phyloP scores from a whole-genome alignment of 2,797 vertebrate genomes.

The Sciurus vulgaris region DNA sequence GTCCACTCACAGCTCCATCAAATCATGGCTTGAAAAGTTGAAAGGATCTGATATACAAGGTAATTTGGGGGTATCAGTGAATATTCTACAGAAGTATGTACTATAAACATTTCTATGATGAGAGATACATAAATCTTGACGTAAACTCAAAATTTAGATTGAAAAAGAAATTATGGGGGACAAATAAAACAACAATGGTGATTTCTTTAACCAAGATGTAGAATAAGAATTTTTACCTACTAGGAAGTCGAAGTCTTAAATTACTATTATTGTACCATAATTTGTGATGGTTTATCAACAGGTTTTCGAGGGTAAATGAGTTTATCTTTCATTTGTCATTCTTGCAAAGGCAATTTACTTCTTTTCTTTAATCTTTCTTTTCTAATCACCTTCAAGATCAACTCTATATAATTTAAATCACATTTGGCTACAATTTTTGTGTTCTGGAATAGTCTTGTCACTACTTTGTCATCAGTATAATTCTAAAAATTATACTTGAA shows the following conservation, averaged over 20 bases:
- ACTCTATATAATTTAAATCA: slow-evolving; percentile 28
- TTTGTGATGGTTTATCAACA: slow-evolving; percentile 60
- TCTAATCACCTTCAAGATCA: slow-evolving; percentile 63
- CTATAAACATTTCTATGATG: not conserved
- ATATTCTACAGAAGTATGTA: not conserved
- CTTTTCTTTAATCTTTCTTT: slow-evolving; percentile 59
- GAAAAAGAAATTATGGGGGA: not conserved
- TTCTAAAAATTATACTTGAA: slow-evolving; percentile 32
- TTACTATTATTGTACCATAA: slow-evolving; percentile 36
- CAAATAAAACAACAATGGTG: not conserved
- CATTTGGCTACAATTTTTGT: not conserved
- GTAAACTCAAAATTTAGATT: not conserved
- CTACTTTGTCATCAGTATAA: slow-evolving; percentile 41
- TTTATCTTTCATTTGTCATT: slow-evolving; percentile 41
- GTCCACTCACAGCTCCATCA: not conserved
- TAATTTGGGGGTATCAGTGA: not conserved
- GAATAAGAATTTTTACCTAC: not conserved
- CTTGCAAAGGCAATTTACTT: slow-evolving; percentile 61
- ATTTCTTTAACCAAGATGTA: not conserved
- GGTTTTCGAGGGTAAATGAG: slow-evolving; percentile 12
- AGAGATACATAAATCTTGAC: not conserved
- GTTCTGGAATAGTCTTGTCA: not conserved
- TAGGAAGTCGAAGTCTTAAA: slow-evolving; percentile 27
- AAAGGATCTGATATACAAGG: not conserved
- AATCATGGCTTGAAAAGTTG: not conserved